phyloP scores from a whole-genome alignment of 2,888 invertebrate genomes.

The Rhamphomyia laevipes region DNA sequence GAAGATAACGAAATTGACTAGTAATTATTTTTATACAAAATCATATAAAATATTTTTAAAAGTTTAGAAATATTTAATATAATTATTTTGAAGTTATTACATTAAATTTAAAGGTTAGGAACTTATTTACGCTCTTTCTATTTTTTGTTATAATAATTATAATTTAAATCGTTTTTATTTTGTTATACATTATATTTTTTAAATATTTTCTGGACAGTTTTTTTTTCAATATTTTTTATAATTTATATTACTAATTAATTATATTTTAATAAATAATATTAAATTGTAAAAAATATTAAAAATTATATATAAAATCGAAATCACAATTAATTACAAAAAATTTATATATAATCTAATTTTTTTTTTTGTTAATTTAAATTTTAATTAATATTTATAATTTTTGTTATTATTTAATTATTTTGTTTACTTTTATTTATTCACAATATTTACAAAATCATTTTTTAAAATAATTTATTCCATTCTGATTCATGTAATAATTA shows the following conservation, averaged over 20 bases:
- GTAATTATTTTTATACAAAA: too few relatives aligned
- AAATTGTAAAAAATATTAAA: too few relatives aligned
- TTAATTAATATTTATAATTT: too few relatives aligned
- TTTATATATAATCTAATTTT: too few relatives aligned
- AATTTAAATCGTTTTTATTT: background rate
- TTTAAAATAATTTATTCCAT: background rate
- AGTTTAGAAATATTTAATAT: too few relatives aligned
- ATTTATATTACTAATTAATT: background rate
- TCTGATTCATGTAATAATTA: background rate
- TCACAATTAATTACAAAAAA: background rate
- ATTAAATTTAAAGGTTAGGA: slow-evolving; percentile 16
- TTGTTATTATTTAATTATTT: background rate
- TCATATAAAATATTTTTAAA: too few relatives aligned
- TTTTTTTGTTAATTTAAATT: too few relatives aligned
- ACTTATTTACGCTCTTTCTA: slow-evolving; percentile 22
- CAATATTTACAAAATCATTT: background rate
- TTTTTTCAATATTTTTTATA: background rate
- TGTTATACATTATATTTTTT: background rate
- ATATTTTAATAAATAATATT: too few relatives aligned
- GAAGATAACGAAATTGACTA: too few relatives aligned
- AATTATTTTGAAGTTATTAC: background rate
- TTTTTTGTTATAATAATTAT: slow-evolving; percentile 10
- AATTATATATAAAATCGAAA: too few relatives aligned
- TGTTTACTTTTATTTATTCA: background rate
- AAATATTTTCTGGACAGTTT: background rate